Evolutionary conservation across 2,888 invertebrate genomes (phyloP).

Genomic region (Acronicta leporina): DNA sequence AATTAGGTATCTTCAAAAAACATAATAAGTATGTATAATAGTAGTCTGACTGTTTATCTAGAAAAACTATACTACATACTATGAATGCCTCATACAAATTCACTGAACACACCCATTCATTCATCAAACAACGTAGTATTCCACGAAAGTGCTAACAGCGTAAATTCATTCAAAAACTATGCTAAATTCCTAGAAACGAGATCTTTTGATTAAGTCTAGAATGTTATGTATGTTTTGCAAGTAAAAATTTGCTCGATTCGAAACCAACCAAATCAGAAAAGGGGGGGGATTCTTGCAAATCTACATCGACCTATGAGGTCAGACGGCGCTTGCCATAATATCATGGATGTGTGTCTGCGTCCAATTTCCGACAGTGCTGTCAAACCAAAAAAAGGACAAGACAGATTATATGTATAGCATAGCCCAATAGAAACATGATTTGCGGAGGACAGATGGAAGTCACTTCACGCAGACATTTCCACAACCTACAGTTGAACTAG

Average conservation of each 20-base stretch:
- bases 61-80: background rate
- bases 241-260: too few relatives aligned
- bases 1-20: too few relatives aligned
- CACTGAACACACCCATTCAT: conserved; percentile 10
- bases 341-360: too few relatives aligned
- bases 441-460: too few relatives aligned
- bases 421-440: too few relatives aligned
- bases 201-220: conserved; percentile 5
- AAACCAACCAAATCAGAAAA: background rate
- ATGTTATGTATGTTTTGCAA: background rate
- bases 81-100: conserved; percentile 3
- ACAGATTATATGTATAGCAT: too few relatives aligned
- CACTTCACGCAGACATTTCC: too few relatives aligned
- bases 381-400: too few relatives aligned
- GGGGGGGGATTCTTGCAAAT: background rate
- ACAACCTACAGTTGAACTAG: too few relatives aligned
- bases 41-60: too few relatives aligned
- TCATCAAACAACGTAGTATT: background rate
- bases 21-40: too few relatives aligned
- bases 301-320: background rate
- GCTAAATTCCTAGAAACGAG: conserved; percentile 16
- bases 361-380: too few relatives aligned
- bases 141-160: background rate
- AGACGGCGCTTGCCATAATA: background rate
- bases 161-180: conserved; percentile 12